Base-by-base conservation (phyloP, 2,113 vertebrate species). In the Anarhynchus alexandrinus region DNA sequence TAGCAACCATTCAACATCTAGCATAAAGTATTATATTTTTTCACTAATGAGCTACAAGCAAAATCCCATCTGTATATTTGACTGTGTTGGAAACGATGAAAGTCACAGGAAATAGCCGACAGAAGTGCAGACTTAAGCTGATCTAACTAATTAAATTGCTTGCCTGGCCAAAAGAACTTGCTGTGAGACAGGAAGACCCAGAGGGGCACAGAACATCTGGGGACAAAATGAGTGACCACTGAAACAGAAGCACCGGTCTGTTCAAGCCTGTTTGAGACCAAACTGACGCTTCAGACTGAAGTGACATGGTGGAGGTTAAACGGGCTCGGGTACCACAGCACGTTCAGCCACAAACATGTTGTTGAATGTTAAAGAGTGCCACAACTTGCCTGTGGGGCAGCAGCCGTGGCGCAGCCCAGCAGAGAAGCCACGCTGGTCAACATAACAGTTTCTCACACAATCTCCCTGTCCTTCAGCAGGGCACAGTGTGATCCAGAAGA, bases 301-400 rank as follows among this genome's bases (percentile, higher is more conserved):
- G 4, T 17, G 32, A 11, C 29, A 14, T 20, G 0, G 0, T 14
- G 52, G 17, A 58, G 6, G 22, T 4, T 29, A 23, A 66, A 19
- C 25, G 49, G 49, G 22, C 47, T 49, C 20, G 11, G 45, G 25
- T 6, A 62, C 10, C 22, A 67, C 25, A 54, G 47, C 14, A 5
- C 0, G 0, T 64, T 71, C 47, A 79, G 38, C 15, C 22, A 38
- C 3, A 32, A 54, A 29, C 5, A 5, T 2, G 6, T 14, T 43
- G 23, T 6, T 67, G 25, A 51, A 40, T 9, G 4, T 43, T 49
- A 67, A 27, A 16, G 9, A 54, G 16, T 32, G 42, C 30, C n/a
- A 73, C 32, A 57, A 59, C 15, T 22, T 58, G 36, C 4, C 13
- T 20, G 21, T 27, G 6, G 13, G 19, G 11, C n/a, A 80, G 43